A percentile compares a stretch with the other conserved stretches of the same genome.
These are phyloP conservation scores for Mactromeris polynyma DNA, from an alignment of 2,888 invertebrate species.

Conservation along the genomic window DNA sequence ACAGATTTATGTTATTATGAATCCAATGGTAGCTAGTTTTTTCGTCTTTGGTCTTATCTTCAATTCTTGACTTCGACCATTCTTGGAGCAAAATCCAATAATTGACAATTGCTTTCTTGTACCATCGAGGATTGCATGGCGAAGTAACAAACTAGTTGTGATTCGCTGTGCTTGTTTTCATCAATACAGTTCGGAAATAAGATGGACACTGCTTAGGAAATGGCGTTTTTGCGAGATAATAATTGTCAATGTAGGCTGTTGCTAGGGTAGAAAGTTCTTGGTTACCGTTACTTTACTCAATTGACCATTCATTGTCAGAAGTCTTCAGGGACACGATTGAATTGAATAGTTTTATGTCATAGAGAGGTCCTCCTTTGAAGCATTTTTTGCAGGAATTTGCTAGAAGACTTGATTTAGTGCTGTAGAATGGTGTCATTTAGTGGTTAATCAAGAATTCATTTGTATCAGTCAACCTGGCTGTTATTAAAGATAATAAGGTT, in stretches of 20 bases:
- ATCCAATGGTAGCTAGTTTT: background rate
- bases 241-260: background rate
- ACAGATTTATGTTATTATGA: background rate
- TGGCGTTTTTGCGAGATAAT: background rate
- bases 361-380: background rate
- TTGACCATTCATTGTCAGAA: background rate
- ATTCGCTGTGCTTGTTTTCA: background rate
- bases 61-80: background rate
- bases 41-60: background rate
- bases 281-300: background rate
- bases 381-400: background rate
- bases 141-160: background rate
- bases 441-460: too few species aligned
- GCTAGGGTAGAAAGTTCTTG: background rate
- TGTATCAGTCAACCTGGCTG: too few species aligned
- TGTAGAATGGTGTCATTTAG: too few species aligned
- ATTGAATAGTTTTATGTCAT: background rate
- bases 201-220: background rate
- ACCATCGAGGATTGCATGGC: background rate
- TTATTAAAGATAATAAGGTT: too few species aligned
- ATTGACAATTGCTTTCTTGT: conserved; percentile 11
- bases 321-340: background rate
- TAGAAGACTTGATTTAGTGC: too few species aligned
- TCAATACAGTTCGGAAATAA: background rate
- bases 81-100: background rate